Base-by-base conservation (phyloP, 2,888 invertebrate species). In the Ctenicera cuprea region DNA sequence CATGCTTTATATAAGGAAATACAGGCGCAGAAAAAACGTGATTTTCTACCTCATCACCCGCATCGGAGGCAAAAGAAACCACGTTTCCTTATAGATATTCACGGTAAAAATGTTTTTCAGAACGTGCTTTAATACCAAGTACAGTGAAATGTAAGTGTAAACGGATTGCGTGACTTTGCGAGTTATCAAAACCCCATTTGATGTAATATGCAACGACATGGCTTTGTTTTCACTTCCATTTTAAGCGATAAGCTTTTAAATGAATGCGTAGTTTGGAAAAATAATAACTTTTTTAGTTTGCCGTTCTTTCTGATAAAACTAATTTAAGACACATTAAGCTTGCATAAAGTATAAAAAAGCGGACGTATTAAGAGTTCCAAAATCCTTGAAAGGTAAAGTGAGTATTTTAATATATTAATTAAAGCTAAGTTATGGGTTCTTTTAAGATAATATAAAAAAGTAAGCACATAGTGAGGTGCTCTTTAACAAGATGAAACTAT, bases 181-280 rank as follows among this genome's bases (percentile, higher is more conserved):
- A 50, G 9, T 50, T 50, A 50, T 50, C 50, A 50, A 50, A 50
- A 50, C 11, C n/a, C 4, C 22, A 50, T 50, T 50, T 50, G 50
- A 22, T 2, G 50, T 50, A 50, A 50, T 50, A 20, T 22, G 20
- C 11, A 50, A 18, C 18, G 50, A 50, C 50, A 50, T 50, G 22
- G 22, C n/a, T 50, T 22, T 50, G 50, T 50, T 22, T 50, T 50
- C 20, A 50, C 20, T 50, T 11, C 50, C 12, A 22, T 18, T 50
- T 50, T 5, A 45, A 20, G 3, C 18, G 50, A 50, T 50, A 20
- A 50, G 20, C 20, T 18, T 50, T 50, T 16, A 48, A 16, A 48
- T 20, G 48, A 8, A 48, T 48, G 18, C 4, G 16, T 18, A 4
- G 14, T 12, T n/a, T 14, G 38, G 38, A n/a, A 43, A 43, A 43